These are phyloP conservation scores for Phallusia fumigata DNA, from an alignment of 23 tunicate species.

Conservation along the genomic window DNA sequence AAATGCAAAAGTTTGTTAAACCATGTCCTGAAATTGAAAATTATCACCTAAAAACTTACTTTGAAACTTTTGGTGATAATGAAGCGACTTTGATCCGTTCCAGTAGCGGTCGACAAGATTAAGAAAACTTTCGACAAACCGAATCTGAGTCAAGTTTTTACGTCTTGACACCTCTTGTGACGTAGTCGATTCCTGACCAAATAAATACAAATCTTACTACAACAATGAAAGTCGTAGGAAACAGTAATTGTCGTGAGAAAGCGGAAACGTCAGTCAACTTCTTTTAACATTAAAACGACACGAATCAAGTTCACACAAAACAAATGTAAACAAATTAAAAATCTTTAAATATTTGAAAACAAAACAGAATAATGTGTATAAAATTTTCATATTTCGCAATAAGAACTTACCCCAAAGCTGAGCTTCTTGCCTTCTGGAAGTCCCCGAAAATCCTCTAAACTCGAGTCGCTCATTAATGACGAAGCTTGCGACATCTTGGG, in stretches of 20 bases:
- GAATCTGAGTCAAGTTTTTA: slow-evolving; percentile 55
- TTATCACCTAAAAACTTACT: no score
- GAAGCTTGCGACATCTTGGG: slow-evolving; percentile 22
- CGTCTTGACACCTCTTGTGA: slow-evolving; percentile 38
- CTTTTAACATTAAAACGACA: background rate
- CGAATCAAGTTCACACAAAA: background rate
- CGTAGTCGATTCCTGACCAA: slow-evolving; percentile 53
- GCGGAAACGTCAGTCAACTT: background rate
- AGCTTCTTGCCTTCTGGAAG: slow-evolving; percentile 69
- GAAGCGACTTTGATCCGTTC: slow-evolving; percentile 92
- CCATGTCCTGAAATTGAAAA: no score
- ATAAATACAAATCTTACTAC: background rate
- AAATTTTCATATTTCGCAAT: background rate
- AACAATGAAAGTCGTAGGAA: no score
- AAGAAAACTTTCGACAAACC: slow-evolving; percentile 60
- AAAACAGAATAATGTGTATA: no score
- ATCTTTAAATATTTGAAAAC: no score
- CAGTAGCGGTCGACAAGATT: slow-evolving; percentile 89
- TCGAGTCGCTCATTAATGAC: slow-evolving; percentile 8
- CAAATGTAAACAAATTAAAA: no score
- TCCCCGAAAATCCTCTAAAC: slow-evolving; percentile 31
- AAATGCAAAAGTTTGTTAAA: no score
- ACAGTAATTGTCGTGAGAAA: no score
- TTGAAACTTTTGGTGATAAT: slow-evolving; percentile 87
- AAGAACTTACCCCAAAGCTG: slow-evolving; percentile 62